phyloP scores from a whole-genome alignment of 1,140 invertebrate species.

The Atta cephalotes region DNA sequence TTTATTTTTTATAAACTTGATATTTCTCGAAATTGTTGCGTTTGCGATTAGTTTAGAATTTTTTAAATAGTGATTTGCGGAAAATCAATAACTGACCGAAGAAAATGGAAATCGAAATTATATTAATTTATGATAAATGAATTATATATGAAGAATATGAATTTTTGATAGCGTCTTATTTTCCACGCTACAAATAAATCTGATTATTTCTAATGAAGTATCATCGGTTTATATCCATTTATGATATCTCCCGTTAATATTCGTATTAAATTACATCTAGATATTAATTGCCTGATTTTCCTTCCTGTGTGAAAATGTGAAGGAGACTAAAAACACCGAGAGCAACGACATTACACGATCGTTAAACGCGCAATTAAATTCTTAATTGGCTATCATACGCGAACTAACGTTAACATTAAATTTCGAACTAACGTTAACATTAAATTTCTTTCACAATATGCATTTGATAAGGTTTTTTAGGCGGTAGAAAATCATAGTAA shows the following conservation, averaged over 20 bases:
- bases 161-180: neutral
- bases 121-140: neutral
- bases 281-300: neutral
- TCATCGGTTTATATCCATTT: neutral
- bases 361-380: conserved; percentile 21
- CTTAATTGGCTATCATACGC: conserved; percentile 13
- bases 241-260: too few species aligned
- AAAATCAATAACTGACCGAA: neutral
- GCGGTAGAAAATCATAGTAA: conserved; percentile 9
- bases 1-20: neutral
- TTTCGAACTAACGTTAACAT: conserved; percentile 21
- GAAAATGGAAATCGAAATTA: neutral
- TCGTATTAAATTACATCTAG: neutral
- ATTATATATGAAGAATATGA: neutral
- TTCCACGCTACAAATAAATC: neutral
- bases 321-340: neutral
- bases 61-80: neutral
- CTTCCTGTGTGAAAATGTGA: neutral
- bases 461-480: conserved; percentile 7
- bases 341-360: neutral
- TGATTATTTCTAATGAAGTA: neutral
- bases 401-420: conserved; percentile 19
- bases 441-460: conserved; percentile 32
- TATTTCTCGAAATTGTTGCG: neutral
- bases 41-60: neutral